Evolutionary conservation across 2,113 vertebrate species (phyloP).

Genomic region (Neotoma lepida): DNA sequence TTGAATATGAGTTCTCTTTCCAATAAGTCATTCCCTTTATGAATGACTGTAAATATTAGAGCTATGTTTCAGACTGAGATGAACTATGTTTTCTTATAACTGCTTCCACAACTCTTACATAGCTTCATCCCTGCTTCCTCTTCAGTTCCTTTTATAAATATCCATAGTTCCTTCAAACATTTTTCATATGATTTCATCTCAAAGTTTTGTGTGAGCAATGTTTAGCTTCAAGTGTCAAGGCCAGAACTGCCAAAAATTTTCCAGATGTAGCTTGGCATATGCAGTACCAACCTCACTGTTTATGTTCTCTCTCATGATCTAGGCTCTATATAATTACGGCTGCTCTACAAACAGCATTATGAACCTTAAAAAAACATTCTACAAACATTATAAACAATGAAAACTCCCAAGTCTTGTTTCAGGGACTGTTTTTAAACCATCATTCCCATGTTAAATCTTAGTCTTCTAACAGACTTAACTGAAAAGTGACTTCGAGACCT

Average conservation of each 20-base stretch:
- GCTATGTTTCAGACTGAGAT: conserved; percentile 29
- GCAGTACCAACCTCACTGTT: conserved; percentile 38
- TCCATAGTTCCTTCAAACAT: conserved; percentile 51
- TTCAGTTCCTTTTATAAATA: conserved; percentile 71
- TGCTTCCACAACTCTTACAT: conserved; percentile 37
- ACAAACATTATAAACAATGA: conserved; percentile 62
- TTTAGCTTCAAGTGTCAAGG: conserved; percentile 68
- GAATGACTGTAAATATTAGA: conserved; percentile 51
- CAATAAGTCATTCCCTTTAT: conserved; percentile 48
- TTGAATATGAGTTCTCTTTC: conserved; percentile 27
- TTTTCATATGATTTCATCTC: conserved; percentile 62
- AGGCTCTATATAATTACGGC: conserved; percentile 54
- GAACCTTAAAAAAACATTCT: background rate
- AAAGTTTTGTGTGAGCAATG: conserved; percentile 43
- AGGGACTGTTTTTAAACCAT: conserved; percentile 35
- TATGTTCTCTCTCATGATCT: conserved; percentile 57
- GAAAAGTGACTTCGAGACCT: background rate
- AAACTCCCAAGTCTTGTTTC: background rate
- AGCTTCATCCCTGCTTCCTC: conserved; percentile 38
- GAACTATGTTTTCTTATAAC: conserved; percentile 53
- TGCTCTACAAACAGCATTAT: conserved; percentile 45
- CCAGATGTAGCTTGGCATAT: conserved; percentile 41
- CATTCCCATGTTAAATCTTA: conserved; percentile 21
- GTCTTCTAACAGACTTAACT: background rate
- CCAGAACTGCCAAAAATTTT: conserved; percentile 39